Percentiles rank a stretch among this genome's conserved stretches.
These are phyloP conservation scores for Cathartes aura DNA, from an alignment of 2,113 vertebrate species.

Conservation along the genomic window DNA sequence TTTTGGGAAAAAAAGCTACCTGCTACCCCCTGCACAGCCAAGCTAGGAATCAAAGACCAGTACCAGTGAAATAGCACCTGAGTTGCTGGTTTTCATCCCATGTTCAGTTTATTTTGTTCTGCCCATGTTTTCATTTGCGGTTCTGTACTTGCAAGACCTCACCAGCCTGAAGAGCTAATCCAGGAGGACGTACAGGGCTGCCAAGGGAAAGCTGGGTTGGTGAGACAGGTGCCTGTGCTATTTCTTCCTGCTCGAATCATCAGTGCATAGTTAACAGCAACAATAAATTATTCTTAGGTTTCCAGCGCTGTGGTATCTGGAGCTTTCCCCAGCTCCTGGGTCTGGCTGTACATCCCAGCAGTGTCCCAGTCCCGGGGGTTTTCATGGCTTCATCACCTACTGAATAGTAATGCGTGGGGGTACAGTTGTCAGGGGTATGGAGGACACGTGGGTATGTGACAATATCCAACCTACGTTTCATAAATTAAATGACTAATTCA, in stretches of 20 bases:
- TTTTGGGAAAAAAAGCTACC: not conserved
- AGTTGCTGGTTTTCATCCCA: not conserved
- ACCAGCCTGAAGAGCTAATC: not conserved
- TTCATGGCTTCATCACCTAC: not conserved
- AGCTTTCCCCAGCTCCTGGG: not conserved
- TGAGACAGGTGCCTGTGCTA: not conserved
- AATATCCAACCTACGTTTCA: slow-evolving; percentile 44
- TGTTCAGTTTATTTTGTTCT: not conserved
- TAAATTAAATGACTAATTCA: slow-evolving; percentile 64
- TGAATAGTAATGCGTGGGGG: not conserved
- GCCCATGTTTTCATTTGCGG: not conserved
- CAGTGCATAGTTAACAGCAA: not conserved
- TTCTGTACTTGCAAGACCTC: not conserved
- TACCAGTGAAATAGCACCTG: not conserved
- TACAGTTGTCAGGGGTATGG: not conserved
- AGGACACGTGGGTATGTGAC: slow-evolving; percentile 11
- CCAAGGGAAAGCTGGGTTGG: not conserved
- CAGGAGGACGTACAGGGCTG: fast-evolving
- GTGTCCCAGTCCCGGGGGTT: not conserved
- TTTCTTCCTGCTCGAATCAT: not conserved
- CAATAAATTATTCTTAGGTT: not conserved
- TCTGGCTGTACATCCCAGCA: not conserved
- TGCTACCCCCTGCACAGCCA: not conserved
- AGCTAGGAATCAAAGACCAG: not conserved
- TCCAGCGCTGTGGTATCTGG: not conserved